A percentile compares a stretch with the other conserved stretches of the same genome.
These are phyloP conservation scores for Ichneumoninae sp. DNA, from an alignment of 2,888 invertebrate genomes.

Conservation along the genomic window DNA sequence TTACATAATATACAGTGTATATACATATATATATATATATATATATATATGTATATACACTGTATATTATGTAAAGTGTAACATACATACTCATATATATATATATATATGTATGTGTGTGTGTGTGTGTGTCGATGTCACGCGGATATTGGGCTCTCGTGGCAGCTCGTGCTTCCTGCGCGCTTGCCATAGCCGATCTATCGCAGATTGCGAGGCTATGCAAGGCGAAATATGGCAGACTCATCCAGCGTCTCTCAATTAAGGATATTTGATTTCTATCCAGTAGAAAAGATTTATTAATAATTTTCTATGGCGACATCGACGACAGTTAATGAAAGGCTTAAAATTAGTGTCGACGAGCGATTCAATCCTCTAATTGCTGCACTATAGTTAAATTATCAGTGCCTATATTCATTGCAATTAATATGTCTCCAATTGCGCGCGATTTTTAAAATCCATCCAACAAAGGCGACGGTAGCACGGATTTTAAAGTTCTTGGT, in stretches of 20 bases:
- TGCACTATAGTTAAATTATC: constrained; percentile 25
- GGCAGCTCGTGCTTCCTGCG: constrained; percentile 70
- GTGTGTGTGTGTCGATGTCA: neutral
- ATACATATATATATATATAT: no score
- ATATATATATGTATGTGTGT: neutral
- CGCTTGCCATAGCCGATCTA: constrained; percentile 46
- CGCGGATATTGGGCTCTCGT: constrained; percentile 8
- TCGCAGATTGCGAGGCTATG: constrained; percentile 69
- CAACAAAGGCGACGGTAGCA: neutral
- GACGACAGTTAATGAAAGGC: neutral
- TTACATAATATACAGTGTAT: no score
- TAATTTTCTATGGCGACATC: neutral
- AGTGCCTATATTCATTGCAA: constrained; percentile 6
- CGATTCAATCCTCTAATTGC: constrained; percentile 14
- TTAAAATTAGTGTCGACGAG: constrained; percentile 1
- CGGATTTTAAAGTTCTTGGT: constrained; percentile 7
- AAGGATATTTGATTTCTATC: neutral
- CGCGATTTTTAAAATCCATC: neutral
- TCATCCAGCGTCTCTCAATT: constrained; percentile 78
- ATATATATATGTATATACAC: no score
- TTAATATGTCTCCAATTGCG: constrained; percentile 25
- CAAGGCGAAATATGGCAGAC: constrained; percentile 72
- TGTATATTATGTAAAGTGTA: no score
- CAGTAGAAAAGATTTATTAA: neutral
- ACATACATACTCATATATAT: no score